Evolutionary conservation across 2,113 vertebrate species (phyloP).

Genomic region (Apodemus sylvaticus): DNA sequence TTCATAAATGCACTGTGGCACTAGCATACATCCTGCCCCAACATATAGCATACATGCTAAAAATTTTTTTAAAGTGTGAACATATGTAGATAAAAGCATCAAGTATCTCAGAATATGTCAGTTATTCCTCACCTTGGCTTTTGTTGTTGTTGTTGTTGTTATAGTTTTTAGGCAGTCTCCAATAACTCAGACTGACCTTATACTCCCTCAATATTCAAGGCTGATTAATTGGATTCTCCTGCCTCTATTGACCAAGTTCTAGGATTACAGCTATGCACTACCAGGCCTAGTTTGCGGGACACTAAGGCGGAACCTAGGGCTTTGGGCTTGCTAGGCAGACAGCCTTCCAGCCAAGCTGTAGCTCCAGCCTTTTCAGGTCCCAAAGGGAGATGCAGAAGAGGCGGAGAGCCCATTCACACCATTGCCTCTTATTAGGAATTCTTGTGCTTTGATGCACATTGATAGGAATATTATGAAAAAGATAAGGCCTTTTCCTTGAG

Average conservation of each 20-base stretch:
- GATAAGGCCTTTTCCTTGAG: not conserved
- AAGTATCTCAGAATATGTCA: not conserved
- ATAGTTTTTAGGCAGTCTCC: not conserved
- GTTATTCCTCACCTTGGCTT: not conserved
- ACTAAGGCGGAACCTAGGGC: not conserved
- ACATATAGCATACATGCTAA: not conserved
- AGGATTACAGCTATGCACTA: not conserved
- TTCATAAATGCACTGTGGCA: not conserved
- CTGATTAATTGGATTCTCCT: not conserved
- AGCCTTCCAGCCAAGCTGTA: not conserved
- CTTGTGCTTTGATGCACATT: not conserved
- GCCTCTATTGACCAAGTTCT: not conserved
- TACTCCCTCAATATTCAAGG: not conserved
- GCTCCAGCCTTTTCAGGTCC: too few relatives aligned
- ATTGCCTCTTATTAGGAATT: not conserved
- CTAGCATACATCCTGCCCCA: not conserved
- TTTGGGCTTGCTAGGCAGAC: not conserved
- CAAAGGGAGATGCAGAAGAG: not conserved
- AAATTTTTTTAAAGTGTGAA: not conserved
- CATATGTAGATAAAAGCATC: not conserved
- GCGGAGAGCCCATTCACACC: not conserved
- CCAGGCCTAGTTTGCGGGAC: not conserved
- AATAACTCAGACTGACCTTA: not conserved
- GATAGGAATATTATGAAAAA: rapidly evolving
- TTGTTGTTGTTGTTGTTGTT: too few relatives aligned